Evolutionary conservation across 2,888 invertebrate genomes (phyloP).

Genomic region (Nymphalis urticae): DNA sequence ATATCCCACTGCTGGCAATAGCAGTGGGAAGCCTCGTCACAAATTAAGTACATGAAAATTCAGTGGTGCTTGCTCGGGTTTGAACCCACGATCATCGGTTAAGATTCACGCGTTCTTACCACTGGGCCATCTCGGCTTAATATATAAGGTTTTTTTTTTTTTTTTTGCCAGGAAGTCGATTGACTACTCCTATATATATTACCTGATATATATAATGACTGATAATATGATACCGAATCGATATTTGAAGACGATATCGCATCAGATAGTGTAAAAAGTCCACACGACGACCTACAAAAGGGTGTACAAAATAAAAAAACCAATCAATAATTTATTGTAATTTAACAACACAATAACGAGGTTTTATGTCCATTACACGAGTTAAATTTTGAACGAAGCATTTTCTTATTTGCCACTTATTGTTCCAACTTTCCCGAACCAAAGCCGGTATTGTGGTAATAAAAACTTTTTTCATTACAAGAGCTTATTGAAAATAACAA

Average conservation of each 20-base stretch:
- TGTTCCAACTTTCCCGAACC: conserved; percentile 45
- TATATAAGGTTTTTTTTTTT: too few species aligned
- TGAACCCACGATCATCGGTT: too few species aligned
- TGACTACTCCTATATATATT: too few species aligned
- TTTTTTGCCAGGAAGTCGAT: too few species aligned
- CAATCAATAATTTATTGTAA: conserved; percentile 20
- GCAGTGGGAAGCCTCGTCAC: too few species aligned
- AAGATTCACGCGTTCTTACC: too few species aligned
- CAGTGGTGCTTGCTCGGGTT: too few species aligned
- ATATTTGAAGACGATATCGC: not conserved
- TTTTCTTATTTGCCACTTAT: conserved; percentile 49
- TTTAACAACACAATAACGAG: conserved; percentile 16
- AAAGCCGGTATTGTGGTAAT: conserved; percentile 62
- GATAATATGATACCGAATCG: not conserved
- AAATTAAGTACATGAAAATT: too few species aligned
- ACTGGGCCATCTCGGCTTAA: too few species aligned
- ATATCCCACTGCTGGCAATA: too few species aligned
- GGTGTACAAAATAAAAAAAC: not conserved
- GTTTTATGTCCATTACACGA: conserved; percentile 41
- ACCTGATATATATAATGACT: too few species aligned
- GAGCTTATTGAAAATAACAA: conserved; percentile 76
- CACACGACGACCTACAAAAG: not conserved
- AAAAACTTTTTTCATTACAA: conserved; percentile 79
- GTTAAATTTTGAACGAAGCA: conserved; percentile 48
- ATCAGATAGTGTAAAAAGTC: not conserved